A percentile compares a stretch with the other conserved stretches of the same genome.
These are phyloP conservation scores for Anhinga rufa DNA, from an alignment of 2,113 vertebrate genomes.

Conservation along the genomic window DNA sequence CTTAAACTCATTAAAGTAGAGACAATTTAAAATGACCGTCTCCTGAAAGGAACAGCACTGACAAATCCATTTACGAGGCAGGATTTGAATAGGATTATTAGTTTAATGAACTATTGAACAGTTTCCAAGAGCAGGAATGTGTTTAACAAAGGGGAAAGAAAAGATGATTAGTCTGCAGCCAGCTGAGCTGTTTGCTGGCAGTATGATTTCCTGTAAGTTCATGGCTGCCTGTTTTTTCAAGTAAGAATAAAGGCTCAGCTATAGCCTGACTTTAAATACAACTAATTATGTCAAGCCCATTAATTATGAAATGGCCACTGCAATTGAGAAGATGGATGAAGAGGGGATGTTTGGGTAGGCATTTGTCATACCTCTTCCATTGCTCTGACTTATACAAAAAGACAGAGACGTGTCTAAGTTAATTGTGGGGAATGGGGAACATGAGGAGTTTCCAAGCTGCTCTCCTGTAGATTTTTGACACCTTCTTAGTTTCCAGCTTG, in stretches of 20 bases:
- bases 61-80: background rate
- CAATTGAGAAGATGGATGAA: background rate
- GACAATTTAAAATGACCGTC: background rate
- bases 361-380: background rate
- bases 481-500: background rate
- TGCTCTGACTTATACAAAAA: background rate
- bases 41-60: background rate
- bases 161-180: constrained; percentile 12
- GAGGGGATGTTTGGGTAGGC: background rate
- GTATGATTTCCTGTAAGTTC: background rate
- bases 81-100: constrained; percentile 15
- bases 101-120: background rate
- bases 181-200: constrained; percentile 10
- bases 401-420: background rate
- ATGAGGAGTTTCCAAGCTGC: background rate
- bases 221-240: background rate
- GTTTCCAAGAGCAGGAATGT: constrained; percentile 31
- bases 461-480: background rate
- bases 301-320: background rate
- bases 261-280: background rate
- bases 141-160: constrained; percentile 6
- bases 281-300: background rate
- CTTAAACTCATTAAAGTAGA: constrained; percentile 12
- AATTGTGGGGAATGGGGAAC: background rate
- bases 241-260: background rate